phyloP scores from a whole-genome alignment of 2,888 invertebrate species.

The Brachypalpus laphriformis region DNA sequence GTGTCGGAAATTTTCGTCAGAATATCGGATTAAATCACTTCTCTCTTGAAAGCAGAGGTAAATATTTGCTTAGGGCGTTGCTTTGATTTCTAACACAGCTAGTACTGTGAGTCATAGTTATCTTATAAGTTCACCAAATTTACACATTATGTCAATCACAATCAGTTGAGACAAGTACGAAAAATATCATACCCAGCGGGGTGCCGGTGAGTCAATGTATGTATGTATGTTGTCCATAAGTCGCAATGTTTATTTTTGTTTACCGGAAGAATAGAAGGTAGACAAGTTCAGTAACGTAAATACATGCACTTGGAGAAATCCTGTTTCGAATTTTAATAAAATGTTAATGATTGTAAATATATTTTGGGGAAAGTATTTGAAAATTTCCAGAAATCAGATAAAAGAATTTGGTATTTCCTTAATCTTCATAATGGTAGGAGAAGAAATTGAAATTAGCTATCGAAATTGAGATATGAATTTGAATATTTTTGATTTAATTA shows the following conservation, averaged over 20 bases:
- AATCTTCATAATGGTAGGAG: background rate
- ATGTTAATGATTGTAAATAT: slow-evolving; percentile 24
- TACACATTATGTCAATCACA: slow-evolving; percentile 54
- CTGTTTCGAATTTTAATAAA: slow-evolving; percentile 39
- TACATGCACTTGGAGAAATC: slow-evolving; percentile 17
- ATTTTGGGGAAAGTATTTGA: background rate
- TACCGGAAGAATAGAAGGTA: background rate
- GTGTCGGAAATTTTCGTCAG: slow-evolving; percentile 32
- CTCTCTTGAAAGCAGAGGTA: slow-evolving; percentile 49
- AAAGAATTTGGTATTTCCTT: background rate
- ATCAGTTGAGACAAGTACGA: slow-evolving; percentile 27
- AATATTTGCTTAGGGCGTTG: slow-evolving; percentile 67
- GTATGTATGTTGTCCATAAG: background rate
- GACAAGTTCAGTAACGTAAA: background rate
- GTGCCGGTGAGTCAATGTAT: slow-evolving; percentile 3
- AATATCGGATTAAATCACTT: slow-evolving; percentile 65
- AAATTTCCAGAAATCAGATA: background rate
- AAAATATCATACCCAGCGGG: slow-evolving; percentile 1
- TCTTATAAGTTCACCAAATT: slow-evolving; percentile 46
- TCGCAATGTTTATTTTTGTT: slow-evolving; percentile 33
- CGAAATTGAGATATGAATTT: background rate
- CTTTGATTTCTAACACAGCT: slow-evolving; percentile 49
- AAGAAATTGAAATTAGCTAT: background rate
- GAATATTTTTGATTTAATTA: background rate
- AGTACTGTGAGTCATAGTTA: slow-evolving; percentile 33